These are phyloP conservation scores for Cephus pygmeus DNA, from an alignment of 2,888 invertebrate genomes.

Conservation along the genomic window DNA sequence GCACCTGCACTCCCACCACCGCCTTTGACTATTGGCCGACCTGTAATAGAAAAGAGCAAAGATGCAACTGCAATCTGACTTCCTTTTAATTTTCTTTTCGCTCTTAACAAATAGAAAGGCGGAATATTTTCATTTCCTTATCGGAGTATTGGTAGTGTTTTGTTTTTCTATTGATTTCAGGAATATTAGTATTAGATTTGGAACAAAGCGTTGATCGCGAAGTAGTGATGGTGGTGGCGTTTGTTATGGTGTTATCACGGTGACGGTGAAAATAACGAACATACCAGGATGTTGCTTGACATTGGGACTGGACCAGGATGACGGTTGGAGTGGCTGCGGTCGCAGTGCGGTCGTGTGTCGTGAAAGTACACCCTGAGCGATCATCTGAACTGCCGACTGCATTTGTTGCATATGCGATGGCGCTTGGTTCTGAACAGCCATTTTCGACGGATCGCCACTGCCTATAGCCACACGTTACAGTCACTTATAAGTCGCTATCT, in stretches of 20 bases:
- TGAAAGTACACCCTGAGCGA: slow-evolving; percentile 57
- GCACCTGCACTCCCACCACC: slow-evolving; percentile 57
- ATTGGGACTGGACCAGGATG: slow-evolving; percentile 53
- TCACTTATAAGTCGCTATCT: no score
- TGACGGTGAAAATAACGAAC: slow-evolving; percentile 11
- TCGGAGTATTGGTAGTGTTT: no score
- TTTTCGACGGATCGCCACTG: slow-evolving; percentile 56
- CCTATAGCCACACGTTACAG: slow-evolving; percentile 38
- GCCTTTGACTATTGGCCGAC: slow-evolving; percentile 72
- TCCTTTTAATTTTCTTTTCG: background rate
- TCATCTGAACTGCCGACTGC: slow-evolving; percentile 55
- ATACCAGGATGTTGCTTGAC: slow-evolving; percentile 62
- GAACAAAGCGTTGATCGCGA: no score
- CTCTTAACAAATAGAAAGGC: no score
- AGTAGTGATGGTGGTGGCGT: no score
- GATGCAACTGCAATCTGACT: background rate
- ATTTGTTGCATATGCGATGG: slow-evolving; percentile 56
- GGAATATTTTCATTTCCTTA: no score
- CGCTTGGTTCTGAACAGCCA: slow-evolving; percentile 53
- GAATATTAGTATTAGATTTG: no score
- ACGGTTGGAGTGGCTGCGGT: slow-evolving; percentile 46
- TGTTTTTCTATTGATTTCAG: no score
- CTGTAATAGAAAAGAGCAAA: slow-evolving; percentile 47
- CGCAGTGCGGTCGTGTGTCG: slow-evolving; percentile 51
- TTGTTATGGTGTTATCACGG: background rate